These are phyloP conservation scores for Pachyuromys duprasi DNA, from an alignment of 2,797 vertebrate species.

Conservation along the genomic window DNA sequence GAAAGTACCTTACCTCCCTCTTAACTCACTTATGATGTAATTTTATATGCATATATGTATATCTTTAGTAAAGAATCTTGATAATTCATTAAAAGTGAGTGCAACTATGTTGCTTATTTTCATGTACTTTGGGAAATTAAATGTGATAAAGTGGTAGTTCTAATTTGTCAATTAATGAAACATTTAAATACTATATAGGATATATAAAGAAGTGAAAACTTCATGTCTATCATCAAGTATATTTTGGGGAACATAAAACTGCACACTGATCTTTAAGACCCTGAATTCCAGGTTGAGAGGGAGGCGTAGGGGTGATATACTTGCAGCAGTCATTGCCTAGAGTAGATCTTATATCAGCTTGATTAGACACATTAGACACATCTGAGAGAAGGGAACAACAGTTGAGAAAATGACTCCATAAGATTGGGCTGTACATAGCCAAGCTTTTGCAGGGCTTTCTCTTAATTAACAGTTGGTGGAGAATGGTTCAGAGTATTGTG, in stretches of 20 bases:
- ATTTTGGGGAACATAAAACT: neutral
- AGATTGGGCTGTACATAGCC: neutral
- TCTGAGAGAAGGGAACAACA: neutral
- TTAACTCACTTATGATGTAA: neutral
- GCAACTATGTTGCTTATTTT: neutral
- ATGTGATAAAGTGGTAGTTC: neutral
- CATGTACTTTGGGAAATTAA: neutral
- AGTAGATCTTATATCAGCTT: neutral
- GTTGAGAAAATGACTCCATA: neutral
- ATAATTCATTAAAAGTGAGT: neutral
- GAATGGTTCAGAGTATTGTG: neutral
- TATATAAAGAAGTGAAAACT: neutral
- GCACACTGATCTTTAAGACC: neutral
- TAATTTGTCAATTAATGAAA: too few relatives aligned
- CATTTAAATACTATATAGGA: neutral
- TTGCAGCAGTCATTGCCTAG: too few relatives aligned
- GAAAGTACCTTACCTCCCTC: neutral
- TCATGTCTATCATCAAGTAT: neutral
- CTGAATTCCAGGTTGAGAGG: fast-evolving
- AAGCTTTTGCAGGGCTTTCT: too few relatives aligned
- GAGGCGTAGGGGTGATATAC: fast-evolving
- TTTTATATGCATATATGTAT: neutral
- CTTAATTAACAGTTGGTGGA: neutral
- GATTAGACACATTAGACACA: too few relatives aligned
- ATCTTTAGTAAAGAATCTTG: neutral